Conservation (phyloP, 2,797 vertebrate species). For the Chelon auratus region DNA sequence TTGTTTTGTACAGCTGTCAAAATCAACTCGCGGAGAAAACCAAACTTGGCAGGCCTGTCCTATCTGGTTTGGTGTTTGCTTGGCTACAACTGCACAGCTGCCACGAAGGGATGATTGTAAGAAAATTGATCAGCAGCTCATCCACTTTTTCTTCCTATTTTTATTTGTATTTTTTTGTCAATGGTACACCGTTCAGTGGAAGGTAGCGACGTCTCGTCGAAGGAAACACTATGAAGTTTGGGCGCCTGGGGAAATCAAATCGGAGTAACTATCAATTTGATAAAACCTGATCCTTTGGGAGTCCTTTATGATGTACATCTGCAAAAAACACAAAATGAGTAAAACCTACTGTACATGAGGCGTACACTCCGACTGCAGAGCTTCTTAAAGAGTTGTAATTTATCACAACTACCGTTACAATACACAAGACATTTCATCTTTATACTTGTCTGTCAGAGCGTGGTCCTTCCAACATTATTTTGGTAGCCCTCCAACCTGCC, state of each 20-base stretch:
- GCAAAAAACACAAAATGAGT: constrained; percentile 10
- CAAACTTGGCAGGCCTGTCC: neutral
- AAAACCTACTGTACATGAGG: constrained; percentile 25
- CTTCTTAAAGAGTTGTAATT: constrained; percentile 32
- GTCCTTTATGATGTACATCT: too few species aligned
- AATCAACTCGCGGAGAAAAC: neutral
- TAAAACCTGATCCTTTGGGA: neutral
- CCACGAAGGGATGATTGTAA: neutral
- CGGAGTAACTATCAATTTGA: neutral
- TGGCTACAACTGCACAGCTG: neutral
- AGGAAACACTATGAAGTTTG: neutral
- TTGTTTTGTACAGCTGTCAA: neutral
- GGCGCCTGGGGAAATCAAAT: neutral
- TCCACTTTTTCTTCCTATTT: neutral
- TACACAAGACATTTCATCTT: constrained; percentile 51
- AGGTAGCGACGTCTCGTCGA: neutral
- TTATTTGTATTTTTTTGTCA: neutral
- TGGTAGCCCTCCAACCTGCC: constrained; percentile 55
- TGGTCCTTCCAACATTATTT: constrained; percentile 38
- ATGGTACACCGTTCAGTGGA: neutral
- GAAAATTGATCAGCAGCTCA: neutral
- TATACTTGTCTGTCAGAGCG: constrained; percentile 48
- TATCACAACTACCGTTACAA: constrained; percentile 22
- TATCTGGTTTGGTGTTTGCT: neutral
- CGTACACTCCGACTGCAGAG: constrained; percentile 2